Conservation (phyloP, 2,888 invertebrate genomes). For the Apocheima hispidaria region DNA sequence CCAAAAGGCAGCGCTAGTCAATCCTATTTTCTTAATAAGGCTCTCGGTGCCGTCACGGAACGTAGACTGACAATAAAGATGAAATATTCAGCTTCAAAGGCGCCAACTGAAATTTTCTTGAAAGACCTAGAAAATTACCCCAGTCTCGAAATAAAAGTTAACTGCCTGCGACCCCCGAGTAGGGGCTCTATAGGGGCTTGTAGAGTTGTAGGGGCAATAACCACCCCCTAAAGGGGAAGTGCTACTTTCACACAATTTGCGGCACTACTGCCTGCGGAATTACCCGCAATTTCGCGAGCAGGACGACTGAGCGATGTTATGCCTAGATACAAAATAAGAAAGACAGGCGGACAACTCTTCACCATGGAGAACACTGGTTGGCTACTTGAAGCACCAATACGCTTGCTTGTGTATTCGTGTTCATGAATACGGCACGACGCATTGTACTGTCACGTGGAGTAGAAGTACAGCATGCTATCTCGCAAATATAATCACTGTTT, state of each 20-base stretch:
- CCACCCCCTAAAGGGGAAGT: conserved; percentile 41
- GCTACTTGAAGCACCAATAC: no score
- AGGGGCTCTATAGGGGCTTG: conserved; percentile 4
- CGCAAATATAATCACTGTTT: no score
- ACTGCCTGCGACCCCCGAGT: conserved; percentile 4
- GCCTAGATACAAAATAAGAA: no score
- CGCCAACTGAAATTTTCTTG: conserved; percentile 8
- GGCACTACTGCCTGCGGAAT: conserved; percentile 42
- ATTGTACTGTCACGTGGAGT: no score
- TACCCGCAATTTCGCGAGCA: conserved; percentile 30
- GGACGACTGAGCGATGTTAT: conserved; percentile 21
- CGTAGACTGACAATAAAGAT: background rate
- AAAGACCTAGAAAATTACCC: conserved; percentile 20
- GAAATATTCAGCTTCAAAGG: conserved; percentile 3
- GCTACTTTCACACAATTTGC: conserved; percentile 41
- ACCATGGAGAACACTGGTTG: no score
- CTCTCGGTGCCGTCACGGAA: background rate
- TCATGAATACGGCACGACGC: no score
- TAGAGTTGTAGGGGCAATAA: conserved; percentile 31
- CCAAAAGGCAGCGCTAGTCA: background rate
- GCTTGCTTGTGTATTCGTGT: no score
- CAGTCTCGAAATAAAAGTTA: conserved; percentile 17
- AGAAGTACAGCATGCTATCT: no score
- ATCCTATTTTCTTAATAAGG: background rate
- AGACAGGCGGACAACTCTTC: conserved; percentile 5